A percentile compares a stretch with the other conserved stretches of the same genome.
Conservation (phyloP, 2,113 vertebrate species). For the Stercorarius parasiticus region DNA sequence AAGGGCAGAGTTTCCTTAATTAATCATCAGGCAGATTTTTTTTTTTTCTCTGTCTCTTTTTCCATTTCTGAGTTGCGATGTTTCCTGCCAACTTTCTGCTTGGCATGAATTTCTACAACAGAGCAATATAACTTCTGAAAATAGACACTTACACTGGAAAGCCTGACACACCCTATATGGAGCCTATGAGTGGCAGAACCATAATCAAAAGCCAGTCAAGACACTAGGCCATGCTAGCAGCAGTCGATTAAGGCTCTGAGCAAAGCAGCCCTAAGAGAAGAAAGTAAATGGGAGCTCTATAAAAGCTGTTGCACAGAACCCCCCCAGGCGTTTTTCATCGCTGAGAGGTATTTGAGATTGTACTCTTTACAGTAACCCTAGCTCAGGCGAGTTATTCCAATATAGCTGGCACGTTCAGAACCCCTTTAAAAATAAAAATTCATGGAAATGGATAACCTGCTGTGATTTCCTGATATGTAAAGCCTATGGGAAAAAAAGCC, state of each 20-base stretch:
- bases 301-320: neutral
- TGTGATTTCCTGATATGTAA: neutral
- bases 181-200: slow-evolving; percentile 2
- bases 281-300: slow-evolving; percentile 2
- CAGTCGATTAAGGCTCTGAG: neutral
- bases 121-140: slow-evolving; percentile 48
- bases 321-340: neutral
- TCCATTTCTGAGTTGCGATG: neutral
- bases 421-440: neutral
- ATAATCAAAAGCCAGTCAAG: slow-evolving; percentile 21
- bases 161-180: slow-evolving; percentile 28
- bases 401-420: neutral
- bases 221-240: neutral
- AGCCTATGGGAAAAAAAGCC: neutral
- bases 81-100: slow-evolving; percentile 33
- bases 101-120: slow-evolving; percentile 10
- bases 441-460: neutral
- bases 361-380: neutral
- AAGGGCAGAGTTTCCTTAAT: neutral
- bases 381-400: neutral
- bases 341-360: neutral
- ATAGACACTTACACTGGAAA: slow-evolving; percentile 14
- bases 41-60: neutral
- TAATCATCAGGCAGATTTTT: neutral
- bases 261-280: slow-evolving; percentile 14